Conservation (phyloP, 92 coral and sea anemone species). For the Phymanthus crucifer region DNA sequence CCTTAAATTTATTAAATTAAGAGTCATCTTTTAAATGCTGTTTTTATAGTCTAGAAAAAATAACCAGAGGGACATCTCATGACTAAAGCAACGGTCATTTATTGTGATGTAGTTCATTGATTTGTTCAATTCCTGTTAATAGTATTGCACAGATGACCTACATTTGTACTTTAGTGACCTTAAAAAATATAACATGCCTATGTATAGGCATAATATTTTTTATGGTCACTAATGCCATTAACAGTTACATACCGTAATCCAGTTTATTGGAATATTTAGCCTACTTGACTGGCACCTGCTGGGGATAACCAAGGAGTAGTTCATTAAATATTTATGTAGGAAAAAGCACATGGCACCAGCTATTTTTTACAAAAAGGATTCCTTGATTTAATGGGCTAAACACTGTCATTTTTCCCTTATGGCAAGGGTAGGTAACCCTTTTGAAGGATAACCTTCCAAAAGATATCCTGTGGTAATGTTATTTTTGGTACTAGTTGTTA, state of each 20-base stretch:
- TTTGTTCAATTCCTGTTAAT: too few species aligned
- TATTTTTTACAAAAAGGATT: neutral
- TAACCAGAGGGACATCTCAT: too few species aligned
- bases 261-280: slow-evolving; percentile 7
- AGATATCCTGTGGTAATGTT: neutral
- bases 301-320: slow-evolving; percentile 27
- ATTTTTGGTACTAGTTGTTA: neutral
- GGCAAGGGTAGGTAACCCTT: slow-evolving; percentile 10
- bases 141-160: too few species aligned
- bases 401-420: neutral
- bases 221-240: neutral
- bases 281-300: slow-evolving; percentile 32
- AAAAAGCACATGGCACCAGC: slow-evolving; percentile 58
- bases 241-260: neutral
- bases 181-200: too few species aligned
- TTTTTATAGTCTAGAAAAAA: too few species aligned
- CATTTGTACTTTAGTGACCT: too few species aligned
- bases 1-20: too few species aligned
- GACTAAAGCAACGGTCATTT: too few species aligned
- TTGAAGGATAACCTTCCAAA: neutral
- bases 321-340: slow-evolving; percentile 50
- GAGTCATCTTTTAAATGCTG: too few species aligned
- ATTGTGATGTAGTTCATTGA: too few species aligned
- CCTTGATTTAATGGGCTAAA: neutral
- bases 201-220: too few species aligned